Evolutionary conservation across 2,797 vertebrate genomes (phyloP).

Genomic region (Peromyscus melanophrys): DNA sequence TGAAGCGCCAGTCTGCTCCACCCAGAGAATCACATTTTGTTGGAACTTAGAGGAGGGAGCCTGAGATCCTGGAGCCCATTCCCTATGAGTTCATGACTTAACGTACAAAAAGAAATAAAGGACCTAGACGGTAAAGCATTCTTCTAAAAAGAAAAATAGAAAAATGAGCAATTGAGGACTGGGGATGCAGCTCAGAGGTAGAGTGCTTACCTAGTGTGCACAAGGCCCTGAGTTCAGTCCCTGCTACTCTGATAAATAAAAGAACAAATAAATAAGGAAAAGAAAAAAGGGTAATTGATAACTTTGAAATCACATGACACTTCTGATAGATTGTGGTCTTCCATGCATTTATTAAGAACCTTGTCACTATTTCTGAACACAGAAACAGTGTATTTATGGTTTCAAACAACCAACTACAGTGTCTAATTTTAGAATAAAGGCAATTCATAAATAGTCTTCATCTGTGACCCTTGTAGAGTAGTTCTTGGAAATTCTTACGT

Average conservation of each 20-base stretch:
- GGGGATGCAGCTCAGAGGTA: not conserved
- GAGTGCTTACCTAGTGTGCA: not conserved
- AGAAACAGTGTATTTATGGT: conserved; percentile 2
- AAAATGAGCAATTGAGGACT: not conserved
- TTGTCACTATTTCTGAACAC: conserved; percentile 22
- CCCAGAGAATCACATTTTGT: not conserved
- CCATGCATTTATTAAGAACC: conserved; percentile 33
- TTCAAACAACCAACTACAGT: conserved; percentile 33
- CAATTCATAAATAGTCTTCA: conserved; percentile 37
- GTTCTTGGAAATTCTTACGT: conserved; percentile 71
- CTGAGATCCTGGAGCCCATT: not conserved
- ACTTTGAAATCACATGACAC: conserved; percentile 22
- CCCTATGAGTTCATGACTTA: not conserved
- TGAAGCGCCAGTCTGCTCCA: not conserved
- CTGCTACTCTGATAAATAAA: not conserved
- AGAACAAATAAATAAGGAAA: not conserved
- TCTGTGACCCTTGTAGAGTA: not conserved
- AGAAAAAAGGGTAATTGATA: not conserved
- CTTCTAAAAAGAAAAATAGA: conserved; percentile 42
- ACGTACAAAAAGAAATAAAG: not conserved
- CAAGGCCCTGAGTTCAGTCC: not conserved
- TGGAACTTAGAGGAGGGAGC: not conserved
- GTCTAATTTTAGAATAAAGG: conserved; percentile 62
- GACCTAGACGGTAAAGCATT: not conserved
- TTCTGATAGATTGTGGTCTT: conserved; percentile 3